Evolutionary conservation across 2,113 vertebrate species (phyloP).

Genomic region (Oryzias celebensis): DNA sequence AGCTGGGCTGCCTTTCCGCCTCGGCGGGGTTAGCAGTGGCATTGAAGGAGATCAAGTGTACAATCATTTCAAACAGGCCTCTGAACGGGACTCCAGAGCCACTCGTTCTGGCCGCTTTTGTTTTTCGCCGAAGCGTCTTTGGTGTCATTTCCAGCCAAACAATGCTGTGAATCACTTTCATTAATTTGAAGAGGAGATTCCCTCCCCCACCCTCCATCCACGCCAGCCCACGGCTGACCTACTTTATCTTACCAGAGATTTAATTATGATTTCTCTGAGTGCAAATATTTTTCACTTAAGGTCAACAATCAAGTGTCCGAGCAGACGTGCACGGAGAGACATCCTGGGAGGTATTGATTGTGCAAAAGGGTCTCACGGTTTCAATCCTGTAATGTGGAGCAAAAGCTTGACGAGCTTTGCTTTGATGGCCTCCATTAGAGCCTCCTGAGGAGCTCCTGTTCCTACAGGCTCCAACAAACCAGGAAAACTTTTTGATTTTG

Average conservation of each 20-base stretch:
- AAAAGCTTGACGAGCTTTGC: constrained; percentile 22
- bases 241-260: constrained; percentile 52
- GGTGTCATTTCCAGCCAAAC: constrained; percentile 25
- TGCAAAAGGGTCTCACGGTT: constrained; percentile 37
- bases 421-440: not conserved
- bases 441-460: too few species aligned
- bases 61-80: constrained; percentile 24
- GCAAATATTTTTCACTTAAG: constrained; percentile 63
- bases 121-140: not conserved
- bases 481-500: too few species aligned
- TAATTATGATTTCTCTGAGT: constrained; percentile 53
- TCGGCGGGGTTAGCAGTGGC: constrained; percentile 69
- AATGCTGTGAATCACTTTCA: constrained; percentile 26
- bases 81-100: not conserved
- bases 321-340: constrained; percentile 58
- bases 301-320: constrained; percentile 45
- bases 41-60: constrained; percentile 69
- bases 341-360: constrained; percentile 49
- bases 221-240: constrained; percentile 50
- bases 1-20: constrained; percentile 49
- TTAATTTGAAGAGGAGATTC: constrained; percentile 46
- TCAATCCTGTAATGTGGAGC: constrained; percentile 40
- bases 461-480: too few species aligned
- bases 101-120: constrained; percentile 1
- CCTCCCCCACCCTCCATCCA: constrained; percentile 26